These are phyloP conservation scores for Seladonia tumulorum DNA, from an alignment of 2,888 invertebrate species.

Conservation along the genomic window DNA sequence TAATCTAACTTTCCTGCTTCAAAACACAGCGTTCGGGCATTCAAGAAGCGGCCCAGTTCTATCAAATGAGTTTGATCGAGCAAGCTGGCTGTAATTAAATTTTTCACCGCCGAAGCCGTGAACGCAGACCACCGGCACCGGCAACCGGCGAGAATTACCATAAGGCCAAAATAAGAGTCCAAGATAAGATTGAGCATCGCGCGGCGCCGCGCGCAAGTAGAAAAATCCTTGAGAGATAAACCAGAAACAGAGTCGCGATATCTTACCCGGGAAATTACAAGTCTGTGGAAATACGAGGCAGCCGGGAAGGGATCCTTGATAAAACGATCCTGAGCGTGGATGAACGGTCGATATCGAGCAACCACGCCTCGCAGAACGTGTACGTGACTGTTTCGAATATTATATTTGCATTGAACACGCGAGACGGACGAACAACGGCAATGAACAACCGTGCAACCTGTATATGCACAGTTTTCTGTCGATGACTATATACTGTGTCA, in stretches of 20 bases:
- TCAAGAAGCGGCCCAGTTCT: not conserved
- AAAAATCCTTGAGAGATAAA: conserved; percentile 12
- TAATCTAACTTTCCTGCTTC: not conserved
- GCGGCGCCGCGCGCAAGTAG: not conserved
- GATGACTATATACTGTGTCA: not conserved
- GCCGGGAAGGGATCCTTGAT: conserved; percentile 27
- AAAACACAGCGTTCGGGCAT: not conserved
- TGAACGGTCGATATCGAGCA: conserved; percentile 42
- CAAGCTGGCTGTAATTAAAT: not conserved
- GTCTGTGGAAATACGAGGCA: conserved; percentile 7
- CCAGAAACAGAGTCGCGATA: conserved; percentile 14
- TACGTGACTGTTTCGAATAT: conserved; percentile 42
- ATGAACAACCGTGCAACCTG: not conserved
- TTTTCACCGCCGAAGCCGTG: not conserved
- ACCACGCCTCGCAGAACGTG: conserved; percentile 36
- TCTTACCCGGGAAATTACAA: conserved; percentile 24
- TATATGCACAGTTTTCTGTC: not conserved
- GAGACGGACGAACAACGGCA: conserved; percentile 22
- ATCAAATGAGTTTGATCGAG: not conserved
- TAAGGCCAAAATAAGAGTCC: conserved; percentile 44
- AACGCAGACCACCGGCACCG: not conserved
- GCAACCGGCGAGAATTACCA: not conserved
- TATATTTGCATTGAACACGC: conserved; percentile 35
- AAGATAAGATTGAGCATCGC: conserved; percentile 16
- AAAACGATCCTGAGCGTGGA: conserved; percentile 38